phyloP scores from a whole-genome alignment of 1,140 invertebrate genomes.

The Harpegnathos saltator region DNA sequence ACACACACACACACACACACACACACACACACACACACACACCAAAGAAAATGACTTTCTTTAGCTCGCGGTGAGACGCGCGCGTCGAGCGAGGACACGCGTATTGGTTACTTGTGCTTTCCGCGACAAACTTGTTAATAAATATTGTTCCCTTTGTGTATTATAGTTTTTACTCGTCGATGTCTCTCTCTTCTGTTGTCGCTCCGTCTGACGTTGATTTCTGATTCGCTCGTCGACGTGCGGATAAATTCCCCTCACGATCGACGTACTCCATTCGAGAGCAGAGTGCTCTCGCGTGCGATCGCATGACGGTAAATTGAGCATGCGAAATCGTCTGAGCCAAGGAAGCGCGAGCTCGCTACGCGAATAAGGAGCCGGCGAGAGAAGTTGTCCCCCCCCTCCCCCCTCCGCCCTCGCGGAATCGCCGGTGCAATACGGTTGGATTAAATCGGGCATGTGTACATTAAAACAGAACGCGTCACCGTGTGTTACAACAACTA shows the following conservation, averaged over 20 bases:
- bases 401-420: slow-evolving; percentile 12
- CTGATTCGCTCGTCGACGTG: background rate
- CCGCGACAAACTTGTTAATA: no score
- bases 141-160: no score
- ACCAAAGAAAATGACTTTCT: no score
- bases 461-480: slow-evolving; percentile 23
- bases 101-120: no score
- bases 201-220: background rate
- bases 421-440: slow-evolving; percentile 55
- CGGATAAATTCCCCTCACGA: background rate
- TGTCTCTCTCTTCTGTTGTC: no score
- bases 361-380: slow-evolving; percentile 60
- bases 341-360: slow-evolving; percentile 63
- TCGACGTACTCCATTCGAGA: background rate
- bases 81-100: no score
- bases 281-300: background rate
- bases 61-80: no score
- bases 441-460: slow-evolving; percentile 67
- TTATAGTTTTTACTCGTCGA: no score
- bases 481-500: background rate
- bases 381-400: background rate
- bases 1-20: no score
- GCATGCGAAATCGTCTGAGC: slow-evolving; percentile 57
- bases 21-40: no score
- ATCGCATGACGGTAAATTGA: slow-evolving; percentile 53